A percentile compares a stretch with the other conserved stretches of the same genome.
Conservation (phyloP, 2,113 vertebrate species). For the Eptatretus burgeri region DNA sequence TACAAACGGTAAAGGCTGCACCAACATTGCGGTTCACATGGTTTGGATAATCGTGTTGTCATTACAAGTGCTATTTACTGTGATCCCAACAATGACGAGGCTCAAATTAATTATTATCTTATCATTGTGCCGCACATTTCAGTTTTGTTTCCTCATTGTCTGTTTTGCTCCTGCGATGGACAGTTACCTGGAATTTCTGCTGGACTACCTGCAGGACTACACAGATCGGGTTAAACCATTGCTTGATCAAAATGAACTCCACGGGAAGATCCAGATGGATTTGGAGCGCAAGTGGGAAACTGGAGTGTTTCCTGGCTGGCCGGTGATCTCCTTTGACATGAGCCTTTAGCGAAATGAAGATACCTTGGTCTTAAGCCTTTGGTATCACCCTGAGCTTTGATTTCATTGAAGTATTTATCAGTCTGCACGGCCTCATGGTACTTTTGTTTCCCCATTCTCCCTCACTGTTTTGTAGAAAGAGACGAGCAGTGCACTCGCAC, state of each 20-base stretch:
- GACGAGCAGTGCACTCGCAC: conserved; percentile 75
- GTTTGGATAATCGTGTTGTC: background rate
- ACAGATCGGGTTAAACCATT: conserved; percentile 73
- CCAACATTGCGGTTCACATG: background rate
- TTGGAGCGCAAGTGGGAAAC: conserved; percentile 97
- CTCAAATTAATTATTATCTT: background rate
- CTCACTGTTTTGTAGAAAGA: conserved; percentile 48
- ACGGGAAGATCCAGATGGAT: conserved; percentile 56
- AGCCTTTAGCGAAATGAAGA: background rate
- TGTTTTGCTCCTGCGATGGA: background rate
- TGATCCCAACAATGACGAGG: background rate
- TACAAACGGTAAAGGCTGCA: conserved; percentile 43
- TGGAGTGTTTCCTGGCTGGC: conserved; percentile 75
- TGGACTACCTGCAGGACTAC: conserved; percentile 90
- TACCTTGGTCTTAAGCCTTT: background rate
- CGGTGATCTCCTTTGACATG: conserved; percentile 22
- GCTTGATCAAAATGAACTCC: conserved; percentile 82
- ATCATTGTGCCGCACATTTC: background rate
- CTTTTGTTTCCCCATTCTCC: too few species aligned
- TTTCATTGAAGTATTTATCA: too few species aligned
- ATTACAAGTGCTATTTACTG: background rate
- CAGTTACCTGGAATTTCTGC: conserved; percentile 81
- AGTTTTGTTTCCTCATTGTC: background rate
- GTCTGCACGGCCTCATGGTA: too few species aligned
- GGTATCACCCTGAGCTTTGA: too few species aligned